A percentile compares a stretch with the other conserved stretches of the same genome.
Conservation (phyloP, 2,888 invertebrate species). For the Dynastes hyllus region DNA sequence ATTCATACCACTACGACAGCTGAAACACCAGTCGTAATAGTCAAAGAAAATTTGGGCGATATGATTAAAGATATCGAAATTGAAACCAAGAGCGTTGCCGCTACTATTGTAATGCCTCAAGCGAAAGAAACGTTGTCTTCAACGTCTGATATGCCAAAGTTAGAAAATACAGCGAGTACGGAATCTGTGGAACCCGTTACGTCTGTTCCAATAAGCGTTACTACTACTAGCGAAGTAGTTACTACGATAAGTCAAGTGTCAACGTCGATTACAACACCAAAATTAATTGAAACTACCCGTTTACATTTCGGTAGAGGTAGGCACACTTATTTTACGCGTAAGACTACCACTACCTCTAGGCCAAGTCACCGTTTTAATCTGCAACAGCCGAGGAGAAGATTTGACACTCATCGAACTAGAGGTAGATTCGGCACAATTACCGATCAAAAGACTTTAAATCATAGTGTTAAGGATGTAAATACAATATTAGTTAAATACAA, state of each 20-base stretch:
- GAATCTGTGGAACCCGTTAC: constrained; percentile 15
- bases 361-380: constrained; percentile 38
- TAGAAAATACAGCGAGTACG: constrained; percentile 21
- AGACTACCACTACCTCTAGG: constrained; percentile 14
- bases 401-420: constrained; percentile 5
- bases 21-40: constrained; percentile 31
- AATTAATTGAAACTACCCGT: constrained; percentile 55
- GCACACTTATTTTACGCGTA: constrained; percentile 16
- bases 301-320: constrained; percentile 7
- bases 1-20: constrained; percentile 22
- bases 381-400: constrained; percentile 42
- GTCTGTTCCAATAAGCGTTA: constrained; percentile 36
- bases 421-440: not conserved
- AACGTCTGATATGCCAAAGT: constrained; percentile 13
- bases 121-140: constrained; percentile 4
- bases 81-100: constrained; percentile 54
- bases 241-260: constrained; percentile 35
- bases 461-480: constrained; percentile 45
- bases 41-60: constrained; percentile 48
- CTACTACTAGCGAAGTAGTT: constrained; percentile 34
- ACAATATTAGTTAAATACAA: constrained; percentile 6
- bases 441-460: constrained; percentile 41
- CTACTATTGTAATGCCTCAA: constrained; percentile 46
- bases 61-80: constrained; percentile 55
- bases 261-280: constrained; percentile 54